phyloP scores from a whole-genome alignment of 2,113 vertebrate genomes.

The Ifrita kowaldi region DNA sequence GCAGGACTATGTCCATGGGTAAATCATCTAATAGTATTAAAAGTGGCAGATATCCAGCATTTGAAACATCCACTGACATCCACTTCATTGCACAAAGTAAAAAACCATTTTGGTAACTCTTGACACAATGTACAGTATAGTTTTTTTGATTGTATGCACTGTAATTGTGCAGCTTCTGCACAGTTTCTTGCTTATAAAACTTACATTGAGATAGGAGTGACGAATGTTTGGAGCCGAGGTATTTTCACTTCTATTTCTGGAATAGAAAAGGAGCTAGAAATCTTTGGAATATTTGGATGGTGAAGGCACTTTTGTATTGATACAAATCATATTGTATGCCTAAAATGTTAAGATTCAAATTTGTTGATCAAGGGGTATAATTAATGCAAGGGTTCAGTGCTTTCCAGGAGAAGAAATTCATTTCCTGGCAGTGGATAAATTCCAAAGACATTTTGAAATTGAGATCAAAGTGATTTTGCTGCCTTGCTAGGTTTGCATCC shows the following conservation, averaged over 20 bases:
- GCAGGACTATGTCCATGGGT: neutral
- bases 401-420: neutral
- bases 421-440: neutral
- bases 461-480: slow-evolving; percentile 16
- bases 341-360: neutral
- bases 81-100: neutral
- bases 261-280: neutral
- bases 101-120: neutral
- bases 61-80: neutral
- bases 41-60: neutral
- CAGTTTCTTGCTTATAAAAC: neutral
- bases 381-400: neutral
- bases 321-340: neutral
- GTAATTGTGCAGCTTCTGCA: neutral
- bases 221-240: neutral
- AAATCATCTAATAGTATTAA: neutral
- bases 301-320: neutral
- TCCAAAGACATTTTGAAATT: neutral
- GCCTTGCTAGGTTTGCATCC: neutral
- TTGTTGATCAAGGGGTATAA: neutral
- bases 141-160: neutral
- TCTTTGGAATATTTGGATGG: neutral
- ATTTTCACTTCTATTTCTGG: neutral
- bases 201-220: neutral
- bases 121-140: neutral